These are phyloP conservation scores for Callocephalon fimbriatum DNA, from an alignment of 2,113 vertebrate genomes.

Conservation along the genomic window DNA sequence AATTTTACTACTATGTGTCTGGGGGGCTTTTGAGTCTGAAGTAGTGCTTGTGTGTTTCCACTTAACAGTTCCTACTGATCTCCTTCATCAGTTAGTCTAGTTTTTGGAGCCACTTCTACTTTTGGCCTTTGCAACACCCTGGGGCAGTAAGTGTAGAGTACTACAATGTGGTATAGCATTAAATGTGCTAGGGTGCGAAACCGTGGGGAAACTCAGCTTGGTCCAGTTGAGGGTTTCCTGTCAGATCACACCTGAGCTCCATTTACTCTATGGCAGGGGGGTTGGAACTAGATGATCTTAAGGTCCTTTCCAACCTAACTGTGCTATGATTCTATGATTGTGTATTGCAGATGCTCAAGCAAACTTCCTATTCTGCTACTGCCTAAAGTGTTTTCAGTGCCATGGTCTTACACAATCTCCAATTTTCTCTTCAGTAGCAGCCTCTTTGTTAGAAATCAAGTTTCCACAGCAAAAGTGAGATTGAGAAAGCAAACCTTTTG, in stretches of 20 bases:
- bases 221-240: neutral
- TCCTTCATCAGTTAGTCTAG: neutral
- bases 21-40: neutral
- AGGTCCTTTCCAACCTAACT: neutral
- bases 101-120: neutral
- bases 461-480: neutral
- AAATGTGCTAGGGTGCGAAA: neutral
- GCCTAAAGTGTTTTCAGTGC: neutral
- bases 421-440: neutral
- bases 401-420: neutral
- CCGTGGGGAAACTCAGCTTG: neutral
- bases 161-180: neutral
- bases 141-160: accelerated
- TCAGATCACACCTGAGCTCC: neutral
- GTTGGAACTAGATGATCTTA: neutral
- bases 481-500: neutral
- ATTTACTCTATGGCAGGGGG: neutral
- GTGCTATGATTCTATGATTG: neutral
- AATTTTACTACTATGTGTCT: accelerated
- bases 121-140: neutral
- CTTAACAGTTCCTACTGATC: neutral
- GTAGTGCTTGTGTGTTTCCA: neutral
- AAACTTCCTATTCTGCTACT: neutral
- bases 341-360: neutral
- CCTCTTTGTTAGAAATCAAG: neutral